Base-by-base conservation (phyloP, 2,113 vertebrate species). In the Cervus canadensis region DNA sequence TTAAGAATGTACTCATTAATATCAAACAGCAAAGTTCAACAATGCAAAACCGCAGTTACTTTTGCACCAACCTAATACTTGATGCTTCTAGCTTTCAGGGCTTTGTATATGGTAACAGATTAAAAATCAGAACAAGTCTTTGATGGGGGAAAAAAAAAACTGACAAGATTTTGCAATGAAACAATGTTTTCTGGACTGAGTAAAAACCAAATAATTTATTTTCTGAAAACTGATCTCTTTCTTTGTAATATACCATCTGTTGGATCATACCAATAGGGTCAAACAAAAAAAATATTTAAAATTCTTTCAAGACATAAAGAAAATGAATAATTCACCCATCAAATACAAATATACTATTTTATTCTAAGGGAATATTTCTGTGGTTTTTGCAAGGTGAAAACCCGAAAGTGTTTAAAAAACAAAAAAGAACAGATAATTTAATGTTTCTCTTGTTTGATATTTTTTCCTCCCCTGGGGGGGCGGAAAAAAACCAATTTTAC, bases 271-370 rank as follows among this genome's bases (percentile, higher is more conserved):
- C 94, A 97, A 74, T 84, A 98, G 67, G 67, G 71, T 92, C 59
- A 94, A 94, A 67, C 57, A 97, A 96, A 88, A 97, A 92, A 25
- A 93, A 86, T 50, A 98, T 64, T 95, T 6, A 86, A 97, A 64
- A 28, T 85, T 84, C 25, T 97, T 95, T 94, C 57, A 97, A 94
- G 90, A 94, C 84, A 96, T 86, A 85, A 97, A 94, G 56, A 79
- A 97, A 98, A 97, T 57, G 52, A 97, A 81, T 56, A 94, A 13
- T 48, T 98, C 98, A 95, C 91, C 90, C 59, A 5, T 87, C 45
- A 94, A 98, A 98, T 97, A 98, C 94, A 98, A 98, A 98, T 93
- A 98, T 56, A 96, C 97, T 95, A 40, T 21, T 67, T 97, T 90
- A 97, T 96, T 98, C 98, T 98, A 91, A 40, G 97, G 97, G 95